These are phyloP conservation scores for Lordiphosa clarofinis DNA, from an alignment of 1,140 invertebrate genomes.

Conservation along the genomic window DNA sequence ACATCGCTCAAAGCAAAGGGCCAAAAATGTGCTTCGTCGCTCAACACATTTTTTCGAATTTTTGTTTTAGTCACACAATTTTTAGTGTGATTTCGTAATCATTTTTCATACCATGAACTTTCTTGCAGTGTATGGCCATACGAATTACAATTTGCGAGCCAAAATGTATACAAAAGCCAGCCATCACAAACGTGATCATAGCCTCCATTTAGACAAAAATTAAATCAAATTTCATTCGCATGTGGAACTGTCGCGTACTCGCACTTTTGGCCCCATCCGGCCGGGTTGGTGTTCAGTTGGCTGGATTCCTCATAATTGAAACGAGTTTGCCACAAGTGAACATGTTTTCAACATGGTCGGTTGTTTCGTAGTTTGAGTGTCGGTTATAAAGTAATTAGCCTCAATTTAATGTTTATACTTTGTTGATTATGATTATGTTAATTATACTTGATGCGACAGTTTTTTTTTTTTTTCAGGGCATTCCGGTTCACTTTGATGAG, in stretches of 20 bases:
- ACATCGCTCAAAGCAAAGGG: too few species aligned
- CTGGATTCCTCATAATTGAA: constrained; percentile 67
- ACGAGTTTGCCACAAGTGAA: constrained; percentile 75
- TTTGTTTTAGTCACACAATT: too few species aligned
- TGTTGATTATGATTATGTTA: constrained; percentile 78
- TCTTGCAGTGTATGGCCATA: constrained; percentile 26
- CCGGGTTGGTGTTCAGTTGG: constrained; percentile 3
- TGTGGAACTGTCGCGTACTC: constrained; percentile 51
- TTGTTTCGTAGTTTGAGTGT: constrained; percentile 72
- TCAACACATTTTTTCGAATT: too few species aligned
- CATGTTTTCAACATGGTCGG: constrained; percentile 52
- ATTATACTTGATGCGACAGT: constrained; percentile 75
- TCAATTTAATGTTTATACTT: constrained; percentile 77
- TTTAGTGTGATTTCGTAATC: too few species aligned
- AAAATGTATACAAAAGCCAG: constrained; percentile 17
- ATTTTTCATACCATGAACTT: neutral
- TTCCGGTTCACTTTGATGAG: constrained; percentile 60
- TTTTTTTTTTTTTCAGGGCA: constrained; percentile 18
- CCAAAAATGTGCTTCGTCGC: too few species aligned
- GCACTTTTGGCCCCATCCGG: constrained; percentile 35
- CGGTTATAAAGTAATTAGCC: constrained; percentile 78
- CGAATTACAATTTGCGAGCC: constrained; percentile 26
- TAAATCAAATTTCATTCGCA: constrained; percentile 63
- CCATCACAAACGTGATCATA: constrained; percentile 61
- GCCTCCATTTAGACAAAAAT: constrained; percentile 65